Percentiles rank a stretch among this genome's conserved stretches.
phyloP scores from a whole-genome alignment of 2,888 invertebrate genomes.

The Aleiodes alternator region DNA sequence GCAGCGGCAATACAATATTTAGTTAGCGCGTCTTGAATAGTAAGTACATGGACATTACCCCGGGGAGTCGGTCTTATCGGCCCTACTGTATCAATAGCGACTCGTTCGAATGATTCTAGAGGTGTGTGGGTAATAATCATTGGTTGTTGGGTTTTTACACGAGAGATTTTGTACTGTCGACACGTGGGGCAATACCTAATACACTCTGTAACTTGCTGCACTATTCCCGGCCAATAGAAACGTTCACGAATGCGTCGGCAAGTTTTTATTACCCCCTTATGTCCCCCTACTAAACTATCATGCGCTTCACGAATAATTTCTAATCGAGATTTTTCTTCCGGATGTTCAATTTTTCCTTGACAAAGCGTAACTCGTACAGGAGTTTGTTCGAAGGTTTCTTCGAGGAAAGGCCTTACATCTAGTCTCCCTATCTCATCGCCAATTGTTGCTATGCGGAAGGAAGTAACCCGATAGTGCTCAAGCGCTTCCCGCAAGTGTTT shows the following conservation, averaged over 20 bases:
- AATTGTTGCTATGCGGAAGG: neutral
- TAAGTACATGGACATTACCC: slow-evolving; percentile 49
- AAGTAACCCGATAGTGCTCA: neutral
- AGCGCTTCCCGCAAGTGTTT: neutral
- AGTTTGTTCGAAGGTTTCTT: slow-evolving; percentile 7
- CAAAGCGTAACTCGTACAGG: slow-evolving; percentile 19
- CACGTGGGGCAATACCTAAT: neutral
- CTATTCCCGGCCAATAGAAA: slow-evolving; percentile 52
- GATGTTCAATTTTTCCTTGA: slow-evolving; percentile 24
- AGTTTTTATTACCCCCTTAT: slow-evolving; percentile 56
- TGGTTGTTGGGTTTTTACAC: neutral
- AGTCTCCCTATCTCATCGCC: slow-evolving; percentile 10
- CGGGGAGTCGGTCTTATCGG: slow-evolving; percentile 47
- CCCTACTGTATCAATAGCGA: slow-evolving; percentile 55
- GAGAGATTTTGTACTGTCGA: neutral
- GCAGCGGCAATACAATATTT: slow-evolving; percentile 49
- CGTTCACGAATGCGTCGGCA: slow-evolving; percentile 44
- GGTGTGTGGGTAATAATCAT: slow-evolving; percentile 43
- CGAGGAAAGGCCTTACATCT: neutral
- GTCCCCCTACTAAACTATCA: slow-evolving; percentile 50
- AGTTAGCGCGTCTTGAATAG: slow-evolving; percentile 48
- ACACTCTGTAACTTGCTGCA: neutral
- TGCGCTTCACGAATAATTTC: slow-evolving; percentile 51
- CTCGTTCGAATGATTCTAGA: slow-evolving; percentile 47
- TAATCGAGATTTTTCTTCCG: neutral